Evolutionary conservation across 2,797 vertebrate species (phyloP), one percentile per base, ranked within the genome.

Genomic region (Tolypeutes matacus): DNA sequence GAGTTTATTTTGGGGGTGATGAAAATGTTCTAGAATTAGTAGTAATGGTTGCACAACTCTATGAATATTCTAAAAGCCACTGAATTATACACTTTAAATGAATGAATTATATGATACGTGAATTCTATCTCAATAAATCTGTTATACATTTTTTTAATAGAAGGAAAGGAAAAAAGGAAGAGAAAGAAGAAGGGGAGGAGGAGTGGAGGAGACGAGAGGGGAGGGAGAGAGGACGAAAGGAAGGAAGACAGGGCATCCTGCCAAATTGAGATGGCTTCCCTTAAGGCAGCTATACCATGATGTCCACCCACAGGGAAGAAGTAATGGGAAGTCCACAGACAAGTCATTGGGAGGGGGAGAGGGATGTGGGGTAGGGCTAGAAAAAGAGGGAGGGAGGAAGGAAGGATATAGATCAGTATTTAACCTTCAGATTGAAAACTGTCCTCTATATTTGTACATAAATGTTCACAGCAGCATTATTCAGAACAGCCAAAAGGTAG

Each of bases 1-100:
- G 70, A 89, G 53, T 42, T 85, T 93, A 51, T 91, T 18, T 70
- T 5, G 2, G 8, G 34, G 14, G 31, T 42, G 12, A 84, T 49
- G 53, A 85, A 80, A 85, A 58, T 51, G 58, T 69, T 92, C 53
- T 27, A 67, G 49, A 91, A 94, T 88, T 87, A 81, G 64, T 23
- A 12, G 49, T 21, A 0, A 86, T 15, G 4, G 25, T 31, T 60
- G 31, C 14, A 83, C 5, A 82, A 67, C 29, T n/a, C 21, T 39
- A 4, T 75, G 31, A 53, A 70, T 39, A 51, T 18, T 77, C 15
- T 27, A 83, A 62, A 91, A 81, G 51, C 20, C 9, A 84, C 0
- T 70, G 72, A 75, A 51, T 75, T 82, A n/a, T 15, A 93, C 56
- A 89, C 8, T 65, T 49, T 89, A 86, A 87, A 51, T 65, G 7